phyloP scores from a whole-genome alignment of 2,888 invertebrate species.

The Chironomus riparius region DNA sequence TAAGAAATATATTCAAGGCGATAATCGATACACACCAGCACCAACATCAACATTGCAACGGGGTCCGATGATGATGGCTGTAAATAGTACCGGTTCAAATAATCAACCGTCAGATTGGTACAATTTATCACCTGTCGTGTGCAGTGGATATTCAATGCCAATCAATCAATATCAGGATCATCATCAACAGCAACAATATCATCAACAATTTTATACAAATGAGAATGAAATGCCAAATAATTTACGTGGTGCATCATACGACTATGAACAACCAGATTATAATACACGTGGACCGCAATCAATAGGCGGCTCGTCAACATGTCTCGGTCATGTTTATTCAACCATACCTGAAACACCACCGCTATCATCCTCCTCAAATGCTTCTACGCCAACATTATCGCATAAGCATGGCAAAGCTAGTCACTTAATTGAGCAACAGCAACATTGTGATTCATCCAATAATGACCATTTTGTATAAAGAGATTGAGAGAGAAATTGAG shows the following conservation, averaged over 20 bases:
- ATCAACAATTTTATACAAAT: background rate
- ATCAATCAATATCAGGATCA: conserved; percentile 26
- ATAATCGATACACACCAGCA: conserved; percentile 56
- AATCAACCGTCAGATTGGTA: conserved; percentile 19
- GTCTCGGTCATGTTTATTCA: conserved; percentile 29
- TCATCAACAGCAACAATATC: conserved; percentile 1
- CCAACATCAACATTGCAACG: conserved; percentile 48
- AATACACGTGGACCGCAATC: conserved; percentile 14
- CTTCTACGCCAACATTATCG: background rate
- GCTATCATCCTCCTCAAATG: conserved; percentile 12
- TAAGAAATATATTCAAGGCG: conserved; percentile 30
- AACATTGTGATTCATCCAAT: background rate
- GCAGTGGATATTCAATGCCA: conserved; percentile 7
- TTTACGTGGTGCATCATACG: conserved; percentile 16
- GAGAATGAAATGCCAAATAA: conserved; percentile 10
- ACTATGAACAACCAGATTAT: conserved; percentile 28
- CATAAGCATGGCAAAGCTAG: background rate
- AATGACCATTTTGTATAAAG: conserved; percentile 1
- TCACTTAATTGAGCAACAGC: background rate
- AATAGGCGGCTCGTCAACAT: conserved; percentile 23
- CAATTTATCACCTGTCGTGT: background rate
- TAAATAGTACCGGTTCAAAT: background rate
- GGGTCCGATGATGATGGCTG: background rate
- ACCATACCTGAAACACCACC: conserved; percentile 30
- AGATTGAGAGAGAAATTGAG: background rate